Evolutionary conservation across 2,888 invertebrate species (phyloP).

Genomic region (Pediacus dermestoides): DNA sequence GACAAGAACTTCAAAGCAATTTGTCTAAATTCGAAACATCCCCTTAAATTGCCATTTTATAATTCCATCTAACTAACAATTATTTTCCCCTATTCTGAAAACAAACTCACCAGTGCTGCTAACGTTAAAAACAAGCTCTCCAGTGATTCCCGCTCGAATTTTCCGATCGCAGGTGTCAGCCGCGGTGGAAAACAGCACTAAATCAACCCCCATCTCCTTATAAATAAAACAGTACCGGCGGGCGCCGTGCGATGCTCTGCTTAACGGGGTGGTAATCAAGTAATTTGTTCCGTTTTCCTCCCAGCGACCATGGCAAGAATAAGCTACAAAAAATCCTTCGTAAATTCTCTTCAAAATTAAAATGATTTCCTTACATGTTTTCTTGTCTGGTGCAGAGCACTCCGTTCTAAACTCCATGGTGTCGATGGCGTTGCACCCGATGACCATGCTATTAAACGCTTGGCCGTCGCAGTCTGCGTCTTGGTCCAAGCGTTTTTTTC

Average conservation of each 20-base stretch:
- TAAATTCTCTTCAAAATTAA: constrained; percentile 7
- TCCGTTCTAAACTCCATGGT: constrained; percentile 76
- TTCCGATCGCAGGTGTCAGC: constrained; percentile 62
- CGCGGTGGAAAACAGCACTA: constrained; percentile 59
- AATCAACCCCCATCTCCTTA: constrained; percentile 55
- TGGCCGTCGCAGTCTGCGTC: constrained; percentile 52
- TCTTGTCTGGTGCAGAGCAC: constrained; percentile 64
- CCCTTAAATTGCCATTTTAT: too few relatives aligned
- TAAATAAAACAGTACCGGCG: constrained; percentile 76
- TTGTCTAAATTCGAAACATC: too few relatives aligned
- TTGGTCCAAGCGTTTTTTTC: constrained; percentile 46
- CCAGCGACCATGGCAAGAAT: constrained; percentile 88
- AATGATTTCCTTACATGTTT: constrained; percentile 68
- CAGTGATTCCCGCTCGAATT: constrained; percentile 53
- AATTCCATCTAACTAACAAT: constrained; percentile 2
- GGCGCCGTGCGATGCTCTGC: constrained; percentile 62
- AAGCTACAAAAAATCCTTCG: constrained; percentile 63
- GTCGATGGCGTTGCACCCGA: constrained; percentile 72
- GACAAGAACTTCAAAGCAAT: too few relatives aligned
- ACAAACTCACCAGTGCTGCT: constrained; percentile 61
- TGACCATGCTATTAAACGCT: constrained; percentile 66
- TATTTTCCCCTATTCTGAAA: neutral
- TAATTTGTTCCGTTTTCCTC: constrained; percentile 82
- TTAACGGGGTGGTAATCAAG: constrained; percentile 75
- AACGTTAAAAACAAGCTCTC: constrained; percentile 66